Percentiles rank a stretch among this genome's conserved stretches.
Conservation (phyloP, 2,113 vertebrate genomes). For the Tauraco erythrolophus region DNA sequence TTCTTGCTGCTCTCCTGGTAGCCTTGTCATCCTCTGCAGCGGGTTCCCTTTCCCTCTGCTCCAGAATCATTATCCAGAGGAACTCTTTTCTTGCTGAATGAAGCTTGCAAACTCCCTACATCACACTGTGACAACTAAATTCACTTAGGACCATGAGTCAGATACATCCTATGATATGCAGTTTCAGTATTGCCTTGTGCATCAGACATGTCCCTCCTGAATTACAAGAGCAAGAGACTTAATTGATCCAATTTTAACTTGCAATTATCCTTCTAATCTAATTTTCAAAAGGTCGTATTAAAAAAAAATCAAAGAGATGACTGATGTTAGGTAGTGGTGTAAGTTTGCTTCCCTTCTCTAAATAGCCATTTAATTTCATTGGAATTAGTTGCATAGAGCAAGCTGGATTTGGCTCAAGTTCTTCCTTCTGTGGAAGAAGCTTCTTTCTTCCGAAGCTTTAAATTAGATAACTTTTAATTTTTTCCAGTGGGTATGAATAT, state of each 20-base stretch:
- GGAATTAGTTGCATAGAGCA: background rate
- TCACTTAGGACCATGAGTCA: background rate
- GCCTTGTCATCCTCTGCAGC: background rate
- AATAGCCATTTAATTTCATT: background rate
- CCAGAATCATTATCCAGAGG: background rate
- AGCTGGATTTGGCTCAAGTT: background rate
- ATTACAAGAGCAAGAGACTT: background rate
- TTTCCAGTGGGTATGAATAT: background rate
- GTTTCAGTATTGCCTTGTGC: background rate
- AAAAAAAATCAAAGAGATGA: background rate
- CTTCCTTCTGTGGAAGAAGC: background rate
- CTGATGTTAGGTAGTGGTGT: background rate
- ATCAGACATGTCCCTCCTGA: background rate
- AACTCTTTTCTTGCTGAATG: background rate
- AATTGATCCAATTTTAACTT: background rate
- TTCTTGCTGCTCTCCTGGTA: background rate
- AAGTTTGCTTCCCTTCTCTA: background rate
- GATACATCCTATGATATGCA: background rate
- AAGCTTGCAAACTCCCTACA: background rate
- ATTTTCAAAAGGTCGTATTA: background rate
- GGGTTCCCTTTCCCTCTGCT: background rate
- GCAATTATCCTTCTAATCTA: background rate
- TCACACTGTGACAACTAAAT: background rate
- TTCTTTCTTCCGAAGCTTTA: background rate
- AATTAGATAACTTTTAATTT: background rate